Evolutionary conservation across 2,113 vertebrate genomes (phyloP), one percentile per base, ranked within the genome.

Genomic region (Kryptolebias marmoratus): DNA sequence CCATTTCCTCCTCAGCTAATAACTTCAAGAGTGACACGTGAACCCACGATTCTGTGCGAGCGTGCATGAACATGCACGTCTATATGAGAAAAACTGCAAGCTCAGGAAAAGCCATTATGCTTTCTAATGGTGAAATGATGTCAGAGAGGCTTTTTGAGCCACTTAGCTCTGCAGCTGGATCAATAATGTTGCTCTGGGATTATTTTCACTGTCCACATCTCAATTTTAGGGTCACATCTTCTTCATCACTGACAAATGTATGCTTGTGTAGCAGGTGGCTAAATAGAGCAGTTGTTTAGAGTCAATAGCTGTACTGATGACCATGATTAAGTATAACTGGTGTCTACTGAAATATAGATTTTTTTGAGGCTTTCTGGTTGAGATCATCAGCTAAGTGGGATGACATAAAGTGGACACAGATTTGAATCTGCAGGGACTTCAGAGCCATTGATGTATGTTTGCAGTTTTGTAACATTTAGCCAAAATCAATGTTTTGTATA

Each of bases 121-220:
- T 70, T 53, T 75, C 79, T 90, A 81, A 91, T 88, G 88, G 63
- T 76, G 61, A 87, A 84, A 84, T 84, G 81, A 87, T 88, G 71
- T 85, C 80, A 85, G 70, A 69, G 71, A 84, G 61, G 82, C 89
- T 91, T 90, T 92, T 88, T 81, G 75, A 85, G 77, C 86, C 89
- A 91, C 88, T 91, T 90, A 91, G 83, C 80, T 69, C 71, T 54
- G 61, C 64, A 81, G 57, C 44, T 53, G 42, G 87, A 92, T 91
- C 88, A 80, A 90, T 91, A 89, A n/a, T 16, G 28, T 9, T 56
- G 65, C 72, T 74, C 79, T 80, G 73, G 82, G 84, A 82, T 85
- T 71, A 79, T 88, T 89, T 85, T 78, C 72, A 75, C 65, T 18
- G 63, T 79, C 71, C 80, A 65, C 60, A 30, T 88, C 80, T 82